phyloP scores from a whole-genome alignment of 2,797 vertebrate genomes.

The Australoheros facetus region DNA sequence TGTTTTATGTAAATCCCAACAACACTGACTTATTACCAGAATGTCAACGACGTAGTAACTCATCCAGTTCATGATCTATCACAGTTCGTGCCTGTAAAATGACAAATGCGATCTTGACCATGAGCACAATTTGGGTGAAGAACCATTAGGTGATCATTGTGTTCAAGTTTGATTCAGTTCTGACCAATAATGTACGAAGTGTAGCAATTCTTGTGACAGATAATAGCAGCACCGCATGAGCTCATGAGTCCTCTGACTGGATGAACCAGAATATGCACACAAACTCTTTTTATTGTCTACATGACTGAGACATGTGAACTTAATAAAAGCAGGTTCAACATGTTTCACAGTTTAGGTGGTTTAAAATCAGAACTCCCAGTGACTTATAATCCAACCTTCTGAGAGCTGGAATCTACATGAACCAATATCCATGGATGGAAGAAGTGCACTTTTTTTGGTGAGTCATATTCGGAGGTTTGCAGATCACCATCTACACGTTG shows the following conservation, averaged over 20 bases:
- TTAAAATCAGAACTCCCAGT: too few relatives aligned
- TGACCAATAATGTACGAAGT: neutral
- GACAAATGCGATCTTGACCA: neutral
- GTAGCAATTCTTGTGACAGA: neutral
- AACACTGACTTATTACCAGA: neutral
- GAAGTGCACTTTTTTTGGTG: neutral
- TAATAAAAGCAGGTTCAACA: too few relatives aligned
- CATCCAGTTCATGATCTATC: neutral
- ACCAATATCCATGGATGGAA: neutral
- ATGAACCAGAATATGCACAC: neutral
- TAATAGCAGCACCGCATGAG: neutral
- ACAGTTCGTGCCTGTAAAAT: fast-evolving
- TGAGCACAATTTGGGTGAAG: too few relatives aligned
- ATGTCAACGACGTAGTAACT: neutral
- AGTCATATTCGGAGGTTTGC: too few relatives aligned
- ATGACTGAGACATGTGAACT: too few relatives aligned
- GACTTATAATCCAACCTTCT: neutral
- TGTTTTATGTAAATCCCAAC: neutral
- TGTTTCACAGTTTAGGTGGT: too few relatives aligned
- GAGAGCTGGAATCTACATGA: neutral
- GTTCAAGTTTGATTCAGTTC: fast-evolving
- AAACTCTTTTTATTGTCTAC: neutral
- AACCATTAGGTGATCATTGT: neutral
- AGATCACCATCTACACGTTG: neutral
- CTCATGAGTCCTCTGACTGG: neutral